Base-by-base conservation (phyloP, 2,888 invertebrate genomes). In the Pseudeuparius sepicola region DNA sequence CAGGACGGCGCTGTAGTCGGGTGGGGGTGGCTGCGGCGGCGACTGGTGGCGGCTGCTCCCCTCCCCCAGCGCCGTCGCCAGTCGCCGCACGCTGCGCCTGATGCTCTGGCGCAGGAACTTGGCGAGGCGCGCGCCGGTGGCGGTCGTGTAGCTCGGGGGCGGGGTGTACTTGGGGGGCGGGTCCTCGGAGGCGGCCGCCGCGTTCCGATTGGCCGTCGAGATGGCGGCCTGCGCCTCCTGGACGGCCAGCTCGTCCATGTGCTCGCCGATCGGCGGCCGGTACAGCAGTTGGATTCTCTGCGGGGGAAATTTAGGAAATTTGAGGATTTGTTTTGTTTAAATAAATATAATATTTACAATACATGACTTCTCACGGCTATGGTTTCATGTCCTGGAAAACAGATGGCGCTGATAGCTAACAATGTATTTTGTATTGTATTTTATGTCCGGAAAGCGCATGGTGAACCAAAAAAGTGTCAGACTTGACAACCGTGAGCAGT, bases 111-210 rank as follows among this genome's bases (percentile, higher is more conserved):
- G 68, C 15, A 82, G 54, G 50, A 81, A 66, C 54, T 80, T 81
- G 4, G 81, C 80, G 37, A 88, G 70, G 23, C 86, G 64, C 0
- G 86, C 87, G 2, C 90, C 89, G 0, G 90, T 90, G 1, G 90
- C 90, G 3, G 89, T 89, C 16, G 88, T 86, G 57, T 90, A 90
- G 1, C 87, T 87, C 0, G 90, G 90, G 2, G 92, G 92, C 1
- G 92, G 90, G 0, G 89, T 90, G 63, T 92, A 90, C 60, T 90
- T 90, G 31, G 90, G 90, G 3, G 89, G 89, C 2, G 87, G 86
- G 65, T 88, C 88, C 51, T 75, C 74, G 25, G 64, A 57, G 6
- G 63, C 57, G 14, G 63, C 47, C 30, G 60, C 60, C 5, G 51
- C 34, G 14, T 48, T 41, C 3, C 39, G 43, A 39, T 48, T 54